These are phyloP conservation scores for Phaedon cochleariae DNA, from an alignment of 2,888 invertebrate genomes.

Conservation along the genomic window DNA sequence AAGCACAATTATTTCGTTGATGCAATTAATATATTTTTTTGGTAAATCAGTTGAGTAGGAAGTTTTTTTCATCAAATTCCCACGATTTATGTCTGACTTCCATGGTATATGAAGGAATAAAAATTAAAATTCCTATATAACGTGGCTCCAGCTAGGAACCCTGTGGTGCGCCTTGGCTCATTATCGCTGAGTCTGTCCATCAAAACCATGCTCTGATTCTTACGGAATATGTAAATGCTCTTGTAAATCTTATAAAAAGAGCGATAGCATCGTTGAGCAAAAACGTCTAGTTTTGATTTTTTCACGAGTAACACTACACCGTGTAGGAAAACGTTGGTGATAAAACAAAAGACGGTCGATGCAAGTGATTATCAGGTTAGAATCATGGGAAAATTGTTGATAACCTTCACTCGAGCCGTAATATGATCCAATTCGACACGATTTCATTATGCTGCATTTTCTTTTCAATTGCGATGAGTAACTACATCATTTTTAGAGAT, in stretches of 20 bases:
- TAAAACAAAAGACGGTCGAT: conserved; percentile 6
- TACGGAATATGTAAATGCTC: no score
- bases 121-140: no score
- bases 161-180: background rate
- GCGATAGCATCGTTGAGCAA: background rate
- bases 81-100: no score
- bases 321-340: background rate
- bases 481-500: background rate
- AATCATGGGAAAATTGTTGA: conserved; percentile 27
- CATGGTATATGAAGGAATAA: no score
- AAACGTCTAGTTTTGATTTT: background rate
- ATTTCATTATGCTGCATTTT: conserved; percentile 20
- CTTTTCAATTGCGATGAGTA: conserved; percentile 2
- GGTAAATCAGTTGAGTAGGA: no score
- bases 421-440: conserved; percentile 19
- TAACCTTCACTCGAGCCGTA: conserved; percentile 22
- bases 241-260: no score
- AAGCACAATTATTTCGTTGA: no score
- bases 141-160: background rate
- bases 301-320: background rate
- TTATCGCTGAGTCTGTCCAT: background rate
- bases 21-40: no score
- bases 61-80: no score
- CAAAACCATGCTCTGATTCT: background rate
- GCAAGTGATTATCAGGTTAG: background rate